phyloP scores from a whole-genome alignment of 2,888 invertebrate species.

The Brachypterus glaber region DNA sequence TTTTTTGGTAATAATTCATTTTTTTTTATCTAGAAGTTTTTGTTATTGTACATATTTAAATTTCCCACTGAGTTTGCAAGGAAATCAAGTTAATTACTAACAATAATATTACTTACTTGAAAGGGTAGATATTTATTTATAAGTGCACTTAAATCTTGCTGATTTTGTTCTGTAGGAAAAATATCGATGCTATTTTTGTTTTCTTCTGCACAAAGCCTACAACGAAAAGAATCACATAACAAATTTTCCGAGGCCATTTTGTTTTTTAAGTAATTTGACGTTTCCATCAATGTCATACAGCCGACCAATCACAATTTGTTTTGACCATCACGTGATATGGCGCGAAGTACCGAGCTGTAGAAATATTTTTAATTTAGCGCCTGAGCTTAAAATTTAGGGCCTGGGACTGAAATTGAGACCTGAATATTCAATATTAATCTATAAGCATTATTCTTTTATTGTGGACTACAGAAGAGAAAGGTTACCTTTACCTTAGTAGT shows the following conservation, averaged over 20 bases:
- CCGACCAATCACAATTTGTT: no score
- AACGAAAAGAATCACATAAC: constrained; percentile 60
- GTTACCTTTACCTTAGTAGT: no score
- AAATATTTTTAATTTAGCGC: no score
- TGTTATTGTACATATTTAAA: constrained; percentile 19
- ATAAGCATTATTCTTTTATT: no score
- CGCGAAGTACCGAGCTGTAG: no score
- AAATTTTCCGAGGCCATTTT: constrained; percentile 33
- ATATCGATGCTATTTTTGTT: constrained; percentile 59
- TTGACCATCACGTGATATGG: no score
- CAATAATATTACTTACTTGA: constrained; percentile 46
- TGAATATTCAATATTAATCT: no score
- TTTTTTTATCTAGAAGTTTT: constrained; percentile 48
- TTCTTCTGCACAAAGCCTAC: constrained; percentile 67
- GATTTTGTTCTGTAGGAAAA: constrained; percentile 50
- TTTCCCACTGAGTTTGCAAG: constrained; percentile 27
- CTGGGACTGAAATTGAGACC: no score
- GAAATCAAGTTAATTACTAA: constrained; percentile 33
- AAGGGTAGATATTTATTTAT: constrained; percentile 67
- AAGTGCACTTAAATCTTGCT: constrained; percentile 52
- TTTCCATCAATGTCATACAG: no score
- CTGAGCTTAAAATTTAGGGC: no score
- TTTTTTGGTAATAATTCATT: constrained; percentile 61
- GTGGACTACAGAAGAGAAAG: no score
- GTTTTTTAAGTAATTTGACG: no score